phyloP scores from a whole-genome alignment of 2,113 vertebrate genomes.

The Mormyrus iriodes region DNA sequence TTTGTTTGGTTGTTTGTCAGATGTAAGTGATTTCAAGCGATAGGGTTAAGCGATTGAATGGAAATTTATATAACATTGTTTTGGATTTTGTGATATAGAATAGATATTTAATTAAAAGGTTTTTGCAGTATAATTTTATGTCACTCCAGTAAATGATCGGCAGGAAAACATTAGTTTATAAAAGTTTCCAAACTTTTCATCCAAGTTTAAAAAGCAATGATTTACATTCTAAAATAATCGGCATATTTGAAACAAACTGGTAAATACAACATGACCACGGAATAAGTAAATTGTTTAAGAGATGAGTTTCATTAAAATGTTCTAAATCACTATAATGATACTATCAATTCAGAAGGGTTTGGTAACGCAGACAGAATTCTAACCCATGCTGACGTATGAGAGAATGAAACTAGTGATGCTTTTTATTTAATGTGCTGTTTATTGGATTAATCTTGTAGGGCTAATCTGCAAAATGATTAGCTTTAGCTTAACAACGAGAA shows the following conservation, averaged over 20 bases:
- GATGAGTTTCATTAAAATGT: not conserved
- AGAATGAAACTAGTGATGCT: not conserved
- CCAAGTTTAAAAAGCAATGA: not conserved
- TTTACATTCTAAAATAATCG: not conserved
- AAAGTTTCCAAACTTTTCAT: not conserved
- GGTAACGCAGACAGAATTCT: not conserved
- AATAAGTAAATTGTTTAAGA: not conserved
- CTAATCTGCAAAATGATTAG: not conserved
- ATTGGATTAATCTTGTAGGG: not conserved
- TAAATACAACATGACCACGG: not conserved
- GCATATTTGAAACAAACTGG: not conserved
- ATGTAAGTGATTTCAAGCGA: not conserved
- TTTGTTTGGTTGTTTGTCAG: not conserved
- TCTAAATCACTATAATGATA: not conserved
- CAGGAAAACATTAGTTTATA: not conserved
- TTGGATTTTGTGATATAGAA: not conserved
- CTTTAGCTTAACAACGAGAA: not conserved
- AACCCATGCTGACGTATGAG: not conserved
- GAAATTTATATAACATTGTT: not conserved
- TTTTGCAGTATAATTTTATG: not conserved
- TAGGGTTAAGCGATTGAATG: not conserved
- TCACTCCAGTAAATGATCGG: not conserved
- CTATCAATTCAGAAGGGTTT: not conserved
- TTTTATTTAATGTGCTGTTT: not conserved
- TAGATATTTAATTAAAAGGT: not conserved